Base-by-base conservation (phyloP, 1,140 invertebrate species). In the Harlomillsia oculata region DNA sequence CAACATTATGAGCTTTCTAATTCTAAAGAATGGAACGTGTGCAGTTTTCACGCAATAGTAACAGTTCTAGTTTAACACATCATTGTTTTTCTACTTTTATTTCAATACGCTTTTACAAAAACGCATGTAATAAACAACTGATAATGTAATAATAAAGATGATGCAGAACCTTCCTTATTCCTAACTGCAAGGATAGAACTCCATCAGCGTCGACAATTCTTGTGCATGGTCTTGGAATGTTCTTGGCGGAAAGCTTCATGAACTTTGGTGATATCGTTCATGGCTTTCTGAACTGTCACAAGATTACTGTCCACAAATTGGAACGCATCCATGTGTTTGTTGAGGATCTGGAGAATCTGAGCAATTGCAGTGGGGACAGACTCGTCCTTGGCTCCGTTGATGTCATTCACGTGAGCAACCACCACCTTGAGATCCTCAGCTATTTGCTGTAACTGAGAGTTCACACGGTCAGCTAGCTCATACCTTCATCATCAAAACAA, bases 321-420 rank as follows among this genome's bases (percentile, higher is more conserved):
- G 63, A 97, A 76, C 0, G 89, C 92, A 57, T 92, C 91, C 84
- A 95, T 96, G 67, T 97, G 94, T 0, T 91, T 89, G 72, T 96
- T 97, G 0, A 97, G 74, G 63, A 97, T 94, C 64, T 87, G 85
- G 2, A 89, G 83, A 62, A 97, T 89, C 74, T 94, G 89, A 8
- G 87, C 82, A 41, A 94, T n/a, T n/a, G n/a, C n/a, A n/a, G n/a
- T n/a, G 1, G 90, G 89, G 75, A 95, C 89, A 62, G 82, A 82
- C 9, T 80, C 81, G 63, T 95, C 89, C 69, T 89, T 82, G 39
- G 78, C 78, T 62, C 83, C 80, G 70, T 89, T 91, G 0, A 85
- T 81, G 67, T 91, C 85, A 70, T 97, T 97, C 0, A 96, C 73
- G 70, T 93, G 88, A 68, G 94, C 89, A 53, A 96, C 93, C 23